Conservation (phyloP, 2,113 vertebrate genomes). For the Sterrhoptilus dennistouni region DNA sequence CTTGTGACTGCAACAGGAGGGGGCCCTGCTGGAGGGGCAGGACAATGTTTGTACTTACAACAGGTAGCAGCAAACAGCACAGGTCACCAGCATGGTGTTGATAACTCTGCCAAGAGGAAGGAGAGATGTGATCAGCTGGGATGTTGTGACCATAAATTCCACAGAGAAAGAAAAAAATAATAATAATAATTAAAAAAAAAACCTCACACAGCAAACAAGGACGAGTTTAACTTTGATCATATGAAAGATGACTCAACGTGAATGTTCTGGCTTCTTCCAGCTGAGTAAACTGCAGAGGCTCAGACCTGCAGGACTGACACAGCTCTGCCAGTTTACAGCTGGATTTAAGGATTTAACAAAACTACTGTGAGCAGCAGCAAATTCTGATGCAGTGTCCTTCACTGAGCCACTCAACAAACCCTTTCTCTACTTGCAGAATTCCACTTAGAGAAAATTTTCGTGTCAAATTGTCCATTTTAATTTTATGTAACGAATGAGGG, state of each 20-base stretch:
- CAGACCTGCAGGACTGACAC: neutral
- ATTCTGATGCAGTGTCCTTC: neutral
- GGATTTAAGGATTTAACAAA: neutral
- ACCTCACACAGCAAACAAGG: neutral
- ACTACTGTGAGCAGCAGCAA: neutral
- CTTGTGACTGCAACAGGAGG: neutral
- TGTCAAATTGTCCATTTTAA: neutral
- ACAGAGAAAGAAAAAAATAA: too few species aligned
- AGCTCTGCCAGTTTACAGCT: neutral
- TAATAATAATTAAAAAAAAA: too few species aligned
- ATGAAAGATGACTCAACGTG: conserved; percentile 36
- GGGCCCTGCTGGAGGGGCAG: neutral
- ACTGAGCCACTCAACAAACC: neutral
- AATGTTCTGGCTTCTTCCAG: conserved; percentile 8
- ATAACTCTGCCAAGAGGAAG: conserved; percentile 82
- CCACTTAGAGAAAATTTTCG: neutral
- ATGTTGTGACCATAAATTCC: conserved; percentile 18
- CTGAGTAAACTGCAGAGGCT: neutral
- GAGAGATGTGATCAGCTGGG: neutral
- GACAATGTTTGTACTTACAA: conserved; percentile 88
- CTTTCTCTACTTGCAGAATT: neutral
- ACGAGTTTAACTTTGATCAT: neutral
- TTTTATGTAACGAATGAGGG: rapidly evolving
- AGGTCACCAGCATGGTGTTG: conserved; percentile 94
- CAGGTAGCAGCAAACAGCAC: conserved; percentile 95